These are phyloP conservation scores for Eupleurogrammus muticus DNA, from an alignment of 2,797 vertebrate species.

Conservation along the genomic window DNA sequence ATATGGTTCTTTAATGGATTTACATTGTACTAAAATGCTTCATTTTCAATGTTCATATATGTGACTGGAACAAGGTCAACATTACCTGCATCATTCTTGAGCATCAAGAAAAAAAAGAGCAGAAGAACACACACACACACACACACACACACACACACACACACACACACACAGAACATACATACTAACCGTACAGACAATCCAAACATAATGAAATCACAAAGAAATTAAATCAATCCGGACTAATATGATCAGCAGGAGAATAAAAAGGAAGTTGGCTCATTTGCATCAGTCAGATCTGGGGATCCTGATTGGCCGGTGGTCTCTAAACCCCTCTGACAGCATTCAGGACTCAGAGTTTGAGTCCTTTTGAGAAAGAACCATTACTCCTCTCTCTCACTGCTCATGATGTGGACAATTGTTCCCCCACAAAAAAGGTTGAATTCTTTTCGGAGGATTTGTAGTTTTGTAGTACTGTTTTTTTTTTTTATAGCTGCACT, in stretches of 20 bases:
- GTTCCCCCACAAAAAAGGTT: conserved; percentile 12
- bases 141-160: not conserved
- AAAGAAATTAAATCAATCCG: conserved; percentile 28
- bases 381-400: conserved; percentile 19
- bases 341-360: conserved; percentile 11
- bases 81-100: too few relatives aligned
- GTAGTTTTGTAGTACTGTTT: conserved; percentile 23
- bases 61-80: too few relatives aligned
- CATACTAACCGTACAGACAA: conserved; percentile 16
- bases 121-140: too few relatives aligned
- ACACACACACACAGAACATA: not conserved
- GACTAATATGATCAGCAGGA: conserved; percentile 34
- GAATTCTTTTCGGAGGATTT: conserved; percentile 29
- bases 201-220: conserved; percentile 30
- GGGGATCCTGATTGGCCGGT: too few relatives aligned
- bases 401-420: conserved; percentile 24
- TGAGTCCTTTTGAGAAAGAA: conserved; percentile 33
- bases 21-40: too few relatives aligned
- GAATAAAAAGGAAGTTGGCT: conserved; percentile 9
- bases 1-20: too few relatives aligned
- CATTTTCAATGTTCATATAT: too few relatives aligned
- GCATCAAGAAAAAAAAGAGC: too few relatives aligned
- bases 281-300: conserved; percentile 5
- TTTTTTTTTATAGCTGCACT: conserved; percentile 14
- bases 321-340: conserved; percentile 22